Conservation (phyloP, 2,888 invertebrate species). For the Hanleya hanleyi region DNA sequence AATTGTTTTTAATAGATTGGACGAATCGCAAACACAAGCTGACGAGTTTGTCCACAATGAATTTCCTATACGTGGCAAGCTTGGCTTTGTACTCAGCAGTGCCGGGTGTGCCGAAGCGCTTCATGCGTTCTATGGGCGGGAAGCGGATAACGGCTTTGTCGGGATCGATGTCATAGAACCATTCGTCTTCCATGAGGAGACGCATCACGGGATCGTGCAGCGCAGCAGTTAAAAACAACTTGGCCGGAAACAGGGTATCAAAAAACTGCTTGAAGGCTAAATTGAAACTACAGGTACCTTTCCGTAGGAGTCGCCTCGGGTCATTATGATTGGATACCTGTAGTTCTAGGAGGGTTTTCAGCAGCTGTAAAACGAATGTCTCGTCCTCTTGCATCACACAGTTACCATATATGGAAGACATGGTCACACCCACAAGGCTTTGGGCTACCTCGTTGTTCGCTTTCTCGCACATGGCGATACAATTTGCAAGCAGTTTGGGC, state of each 20-base stretch:
- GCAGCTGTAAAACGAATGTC: constrained; percentile 71
- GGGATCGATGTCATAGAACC: constrained; percentile 93
- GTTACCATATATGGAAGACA: constrained; percentile 78
- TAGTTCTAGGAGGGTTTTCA: constrained; percentile 78
- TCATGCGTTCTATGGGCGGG: constrained; percentile 77
- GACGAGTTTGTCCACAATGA: constrained; percentile 83
- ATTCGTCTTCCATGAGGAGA: constrained; percentile 91
- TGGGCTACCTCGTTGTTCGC: constrained; percentile 62
- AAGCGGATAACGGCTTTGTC: constrained; percentile 83
- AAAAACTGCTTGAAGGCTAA: constrained; percentile 90
- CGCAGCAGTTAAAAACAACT: constrained; percentile 93
- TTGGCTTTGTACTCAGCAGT: constrained; percentile 83
- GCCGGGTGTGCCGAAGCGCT: constrained; percentile 85
- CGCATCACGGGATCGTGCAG: constrained; percentile 92
- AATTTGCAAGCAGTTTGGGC: constrained; percentile 82
- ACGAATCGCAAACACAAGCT: constrained; percentile 88
- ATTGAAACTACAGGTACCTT: constrained; percentile 90
- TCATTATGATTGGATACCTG: constrained; percentile 83
- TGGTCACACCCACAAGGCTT: constrained; percentile 39
- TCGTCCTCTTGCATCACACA: constrained; percentile 85
- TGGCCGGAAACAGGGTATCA: constrained; percentile 91
- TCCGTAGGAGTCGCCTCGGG: constrained; percentile 79
- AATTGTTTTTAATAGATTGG: constrained; percentile 85
- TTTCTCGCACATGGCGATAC: constrained; percentile 81
- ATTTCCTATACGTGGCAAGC: constrained; percentile 85